phyloP scores from a whole-genome alignment of 2,888 invertebrate genomes.

The Orthonychiurus folsomi region DNA sequence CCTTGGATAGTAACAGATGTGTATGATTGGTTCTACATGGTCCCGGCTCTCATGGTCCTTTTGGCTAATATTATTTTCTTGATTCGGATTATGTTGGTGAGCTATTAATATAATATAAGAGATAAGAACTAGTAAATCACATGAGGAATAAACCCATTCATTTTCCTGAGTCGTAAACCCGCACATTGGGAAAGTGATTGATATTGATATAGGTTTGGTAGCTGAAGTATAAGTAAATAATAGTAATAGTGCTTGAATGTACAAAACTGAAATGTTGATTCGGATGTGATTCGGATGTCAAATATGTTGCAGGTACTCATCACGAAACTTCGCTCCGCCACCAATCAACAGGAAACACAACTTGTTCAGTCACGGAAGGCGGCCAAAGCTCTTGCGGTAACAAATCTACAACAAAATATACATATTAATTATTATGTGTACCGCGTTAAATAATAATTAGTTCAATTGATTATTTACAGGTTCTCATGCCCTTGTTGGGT shows the following conservation, averaged over 20 bases:
- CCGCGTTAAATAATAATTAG: too few relatives aligned
- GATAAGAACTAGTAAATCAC: too few relatives aligned
- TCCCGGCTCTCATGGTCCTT: slow-evolving; percentile 26
- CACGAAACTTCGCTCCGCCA: slow-evolving; percentile 82
- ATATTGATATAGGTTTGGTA: too few relatives aligned
- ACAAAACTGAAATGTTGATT: too few relatives aligned
- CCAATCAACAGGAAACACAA: slow-evolving; percentile 70
- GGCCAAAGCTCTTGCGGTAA: slow-evolving; percentile 76
- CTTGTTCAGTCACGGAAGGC: slow-evolving; percentile 87
- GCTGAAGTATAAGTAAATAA: too few relatives aligned
- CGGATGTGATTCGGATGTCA: background rate
- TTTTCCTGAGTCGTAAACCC: too few relatives aligned
- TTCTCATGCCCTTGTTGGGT: slow-evolving; percentile 82
- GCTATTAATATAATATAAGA: slow-evolving; percentile 9
- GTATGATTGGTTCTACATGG: slow-evolving; percentile 32
- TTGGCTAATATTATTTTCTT: slow-evolving; percentile 31
- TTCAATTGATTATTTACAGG: too few relatives aligned
- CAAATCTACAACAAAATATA: too few relatives aligned
- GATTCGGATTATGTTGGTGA: slow-evolving; percentile 35
- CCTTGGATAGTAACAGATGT: slow-evolving; percentile 18
- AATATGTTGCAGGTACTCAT: slow-evolving; percentile 76
- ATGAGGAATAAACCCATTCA: too few relatives aligned
- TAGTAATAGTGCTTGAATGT: too few relatives aligned
- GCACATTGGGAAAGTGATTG: too few relatives aligned
- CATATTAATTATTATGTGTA: too few relatives aligned